Evolutionary conservation across 2,113 vertebrate species (phyloP), one percentile per base, ranked within the genome.

Genomic region (Porphyrio hochstetteri): DNA sequence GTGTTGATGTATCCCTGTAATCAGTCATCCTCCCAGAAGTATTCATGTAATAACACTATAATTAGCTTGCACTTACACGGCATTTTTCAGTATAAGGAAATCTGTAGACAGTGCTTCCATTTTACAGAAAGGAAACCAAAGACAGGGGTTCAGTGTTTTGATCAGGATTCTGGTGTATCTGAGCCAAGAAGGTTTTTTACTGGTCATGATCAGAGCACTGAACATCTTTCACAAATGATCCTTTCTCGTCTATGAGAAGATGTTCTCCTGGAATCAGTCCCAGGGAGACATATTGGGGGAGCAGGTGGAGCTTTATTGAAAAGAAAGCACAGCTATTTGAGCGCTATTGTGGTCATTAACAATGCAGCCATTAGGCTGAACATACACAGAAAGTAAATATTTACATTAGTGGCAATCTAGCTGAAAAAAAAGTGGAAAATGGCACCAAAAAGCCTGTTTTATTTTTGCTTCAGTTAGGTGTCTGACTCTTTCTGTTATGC

Each of bases 291-390:
- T 23, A 78, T 0, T 93, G 74, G 40, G 77, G 81, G 52, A 96
- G 92, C 93, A 97, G 91, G 95, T 95, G 88, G 74, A 16, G 50
- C 29, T 42, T 65, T 89, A 64, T 10, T 92, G 65, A 82, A 64
- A 78, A 57, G 74, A 90, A 36, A 69, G 38, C 40, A 79, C 0
- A 2, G 82, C 56, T 82, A n/a, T 93, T 93, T 85, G 69, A 96
- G 67, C 36, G 33, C 29, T 53, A 46, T n/a, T 88, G 36, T 72
- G 76, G 40, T 87, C 48, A 46, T 85, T 91, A 87, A 50, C 77
- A 84, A 79, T 46, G 55, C 74, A 91, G 48, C n/a, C 71, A 89
- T 82, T 84, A 80, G 82, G n/a, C 57, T 93, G 44, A 60, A 59
- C 61, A 52, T 10, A 78, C 29, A 31, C 35, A 84, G 48, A 78